Base-by-base conservation (phyloP, 2,113 vertebrate genomes). In the Macrotus californicus region DNA sequence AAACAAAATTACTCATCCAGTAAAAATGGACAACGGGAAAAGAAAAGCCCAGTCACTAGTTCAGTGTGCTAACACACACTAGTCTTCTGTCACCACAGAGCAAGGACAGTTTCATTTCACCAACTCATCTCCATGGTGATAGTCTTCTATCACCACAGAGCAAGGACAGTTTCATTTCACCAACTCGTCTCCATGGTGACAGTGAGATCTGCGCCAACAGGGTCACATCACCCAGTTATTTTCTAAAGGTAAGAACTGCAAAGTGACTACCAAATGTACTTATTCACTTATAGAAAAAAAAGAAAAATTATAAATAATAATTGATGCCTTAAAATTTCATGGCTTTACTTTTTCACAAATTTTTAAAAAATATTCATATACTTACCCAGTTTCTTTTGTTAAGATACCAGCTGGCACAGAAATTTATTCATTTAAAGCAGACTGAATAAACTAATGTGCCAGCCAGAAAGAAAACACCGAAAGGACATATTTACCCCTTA, bases 401-500 rank as follows among this genome's bases (percentile, higher is more conserved):
- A 95, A 96, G 92, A 90, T 52, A 70, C 97, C 98, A 97, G 97
- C 98, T 98, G 98, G 97, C 97, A 98, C 92, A 98, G 96, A 98
- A 98, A 96, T 98, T 98, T 98, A 97, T 95, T 97, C 98, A 86
- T 46, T 84, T 95, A 72, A 97, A 97, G 86, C 91, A 85, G 0
- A 46, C n/a, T 94, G 97, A 98, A 98, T 84, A 98, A 98, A 98
- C 18, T 98, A 97, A 83, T 97, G 93, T 98, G 97, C 95, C 98
- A 98, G 98, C 97, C 98, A 98, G 98, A 52, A 89, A 75, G 89
- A 98, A 97, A 94, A 98, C 98, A 98, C 98, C 98, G 98, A 92
- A 97, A 99, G 98, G 98, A 99, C 95, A 52, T 98, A 98, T 99
- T 98, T 98, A 97, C 97, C 98, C 98, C 97, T 98, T 94, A 97